phyloP scores from a whole-genome alignment of 2,113 vertebrate species.

The Coreoperca whiteheadi region DNA sequence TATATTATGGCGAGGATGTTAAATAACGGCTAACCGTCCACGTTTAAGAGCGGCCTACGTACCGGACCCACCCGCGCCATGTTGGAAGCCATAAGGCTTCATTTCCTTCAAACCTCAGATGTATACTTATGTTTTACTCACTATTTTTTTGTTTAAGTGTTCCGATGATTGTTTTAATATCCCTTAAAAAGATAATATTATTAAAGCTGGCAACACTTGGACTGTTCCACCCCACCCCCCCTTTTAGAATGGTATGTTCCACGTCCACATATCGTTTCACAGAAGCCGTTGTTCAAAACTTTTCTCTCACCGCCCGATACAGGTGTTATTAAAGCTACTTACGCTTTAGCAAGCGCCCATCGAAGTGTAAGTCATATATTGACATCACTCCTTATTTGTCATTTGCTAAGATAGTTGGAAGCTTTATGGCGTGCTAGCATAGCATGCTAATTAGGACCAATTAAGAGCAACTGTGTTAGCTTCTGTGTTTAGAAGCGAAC shows the following conservation, averaged over 20 bases:
- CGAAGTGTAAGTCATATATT: conserved; percentile 1
- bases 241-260: not conserved
- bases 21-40: not conserved
- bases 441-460: not conserved
- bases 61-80: not conserved
- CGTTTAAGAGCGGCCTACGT: no score
- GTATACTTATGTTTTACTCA: not conserved
- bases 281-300: no score
- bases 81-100: not conserved
- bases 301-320: not conserved
- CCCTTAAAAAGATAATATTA: not conserved
- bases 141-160: not conserved
- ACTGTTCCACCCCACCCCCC: not conserved
- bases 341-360: rapidly evolving
- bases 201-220: not conserved
- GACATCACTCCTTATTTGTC: not conserved
- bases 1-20: no score
- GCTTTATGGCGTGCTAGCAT: not conserved
- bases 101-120: not conserved
- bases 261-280: not conserved
- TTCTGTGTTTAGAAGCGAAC: no score
- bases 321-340: no score
- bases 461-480: not conserved
- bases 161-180: not conserved
- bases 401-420: not conserved